Evolutionary conservation across 2,888 invertebrate species (phyloP).

Genomic region (Limnephilus rhombicus): DNA sequence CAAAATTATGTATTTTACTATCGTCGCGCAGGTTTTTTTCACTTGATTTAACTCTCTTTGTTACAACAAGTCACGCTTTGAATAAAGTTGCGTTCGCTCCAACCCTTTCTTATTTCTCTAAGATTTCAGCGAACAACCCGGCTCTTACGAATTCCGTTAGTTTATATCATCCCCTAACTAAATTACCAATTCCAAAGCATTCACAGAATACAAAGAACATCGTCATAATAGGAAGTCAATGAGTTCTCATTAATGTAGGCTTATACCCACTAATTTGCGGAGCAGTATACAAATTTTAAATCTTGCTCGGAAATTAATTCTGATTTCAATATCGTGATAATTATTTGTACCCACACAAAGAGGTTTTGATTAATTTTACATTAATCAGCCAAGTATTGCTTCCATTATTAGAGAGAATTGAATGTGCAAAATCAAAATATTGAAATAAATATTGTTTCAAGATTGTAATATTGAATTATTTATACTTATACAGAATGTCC

Average conservation of each 20-base stretch:
- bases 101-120: neutral
- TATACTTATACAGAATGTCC: too few species aligned
- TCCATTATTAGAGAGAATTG: neutral
- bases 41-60: neutral
- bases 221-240: constrained; percentile 12
- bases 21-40: neutral
- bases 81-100: neutral
- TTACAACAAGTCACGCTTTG: neutral
- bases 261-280: constrained; percentile 18
- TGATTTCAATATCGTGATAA: neutral
- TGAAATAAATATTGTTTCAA: too few species aligned
- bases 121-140: neutral
- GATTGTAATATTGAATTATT: too few species aligned
- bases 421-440: too few species aligned
- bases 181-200: constrained; percentile 28
- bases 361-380: neutral
- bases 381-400: neutral
- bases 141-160: neutral
- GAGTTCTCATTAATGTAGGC: constrained; percentile 10
- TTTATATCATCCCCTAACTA: constrained; percentile 10
- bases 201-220: constrained; percentile 21
- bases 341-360: neutral
- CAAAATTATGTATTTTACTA: neutral
- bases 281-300: constrained; percentile 8
- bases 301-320: constrained; percentile 6